Percentiles rank a stretch among this genome's conserved stretches.
phyloP scores from a whole-genome alignment of 2,888 invertebrate genomes.

The Erebia epiphron region DNA sequence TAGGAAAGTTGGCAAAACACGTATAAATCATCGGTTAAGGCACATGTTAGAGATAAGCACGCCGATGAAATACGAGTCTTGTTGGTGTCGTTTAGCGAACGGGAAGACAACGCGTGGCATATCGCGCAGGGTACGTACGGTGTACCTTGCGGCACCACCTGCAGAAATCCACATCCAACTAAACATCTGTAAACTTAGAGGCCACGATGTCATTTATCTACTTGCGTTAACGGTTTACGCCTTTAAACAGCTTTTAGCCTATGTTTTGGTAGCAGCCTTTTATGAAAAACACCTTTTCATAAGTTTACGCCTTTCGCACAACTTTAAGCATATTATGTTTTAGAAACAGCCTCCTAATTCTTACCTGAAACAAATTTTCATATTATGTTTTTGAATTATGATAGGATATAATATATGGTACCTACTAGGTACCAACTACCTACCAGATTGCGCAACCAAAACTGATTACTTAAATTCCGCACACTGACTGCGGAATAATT shows the following conservation, averaged over 20 bases:
- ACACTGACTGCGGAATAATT: no score
- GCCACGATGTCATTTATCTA: constrained; percentile 28
- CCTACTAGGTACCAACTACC: no score
- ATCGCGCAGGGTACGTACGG: constrained; percentile 49
- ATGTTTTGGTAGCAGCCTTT: neutral
- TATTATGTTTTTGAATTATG: no score
- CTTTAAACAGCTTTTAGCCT: neutral
- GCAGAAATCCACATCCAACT: constrained; percentile 30
- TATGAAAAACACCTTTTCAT: neutral
- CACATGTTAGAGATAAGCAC: constrained; percentile 69
- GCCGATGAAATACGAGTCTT: constrained; percentile 61
- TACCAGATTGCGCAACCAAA: no score
- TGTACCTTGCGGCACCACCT: constrained; percentile 45
- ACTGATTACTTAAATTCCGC: no score
- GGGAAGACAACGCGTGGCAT: constrained; percentile 54
- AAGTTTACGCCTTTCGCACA: no score
- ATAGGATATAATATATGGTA: no score
- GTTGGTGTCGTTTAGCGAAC: constrained; percentile 61
- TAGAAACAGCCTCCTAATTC: no score
- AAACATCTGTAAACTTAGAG: constrained; percentile 32
- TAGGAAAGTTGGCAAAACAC: constrained; percentile 62
- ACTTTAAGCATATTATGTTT: no score
- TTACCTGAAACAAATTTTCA: no score
- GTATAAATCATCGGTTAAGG: constrained; percentile 72
- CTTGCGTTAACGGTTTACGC: constrained; percentile 3